Percentiles rank a stretch among this genome's conserved stretches.
phyloP scores from a whole-genome alignment of 2,888 invertebrate genomes.

The Hanleya hanleyi region DNA sequence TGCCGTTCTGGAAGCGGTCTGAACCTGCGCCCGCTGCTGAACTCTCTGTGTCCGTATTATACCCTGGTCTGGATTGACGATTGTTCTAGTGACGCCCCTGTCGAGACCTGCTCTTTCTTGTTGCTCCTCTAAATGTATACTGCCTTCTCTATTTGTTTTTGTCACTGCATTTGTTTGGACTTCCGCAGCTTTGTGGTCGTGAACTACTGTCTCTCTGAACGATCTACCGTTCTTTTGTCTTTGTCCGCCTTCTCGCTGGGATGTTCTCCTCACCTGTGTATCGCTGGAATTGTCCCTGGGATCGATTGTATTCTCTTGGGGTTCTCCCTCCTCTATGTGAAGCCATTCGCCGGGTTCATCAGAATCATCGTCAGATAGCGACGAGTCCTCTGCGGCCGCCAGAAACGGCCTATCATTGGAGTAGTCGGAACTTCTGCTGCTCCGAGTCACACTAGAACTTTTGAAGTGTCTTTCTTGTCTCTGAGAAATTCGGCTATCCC shows the following conservation, averaged over 20 bases:
- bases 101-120: background rate
- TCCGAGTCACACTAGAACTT: background rate
- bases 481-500: background rate
- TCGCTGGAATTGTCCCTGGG: background rate
- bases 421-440: background rate
- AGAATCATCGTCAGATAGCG: background rate
- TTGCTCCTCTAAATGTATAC: background rate
- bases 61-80: background rate
- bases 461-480: background rate
- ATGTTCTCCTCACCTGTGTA: background rate
- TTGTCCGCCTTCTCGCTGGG: background rate
- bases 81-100: background rate
- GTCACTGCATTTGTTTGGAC: background rate
- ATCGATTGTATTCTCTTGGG: too few relatives aligned
- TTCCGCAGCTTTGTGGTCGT: slow-evolving; percentile 2
- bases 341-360: background rate
- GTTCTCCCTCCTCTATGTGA: background rate
- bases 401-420: background rate
- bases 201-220: background rate
- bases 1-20: background rate
- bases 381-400: background rate
- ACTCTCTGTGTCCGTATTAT: background rate
- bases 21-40: background rate
- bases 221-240: background rate
- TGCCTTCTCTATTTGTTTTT: background rate